A percentile compares a stretch with the other conserved stretches of the same genome.
Conservation (phyloP, 1,140 invertebrate species). For the Nautilus pompilius region DNA sequence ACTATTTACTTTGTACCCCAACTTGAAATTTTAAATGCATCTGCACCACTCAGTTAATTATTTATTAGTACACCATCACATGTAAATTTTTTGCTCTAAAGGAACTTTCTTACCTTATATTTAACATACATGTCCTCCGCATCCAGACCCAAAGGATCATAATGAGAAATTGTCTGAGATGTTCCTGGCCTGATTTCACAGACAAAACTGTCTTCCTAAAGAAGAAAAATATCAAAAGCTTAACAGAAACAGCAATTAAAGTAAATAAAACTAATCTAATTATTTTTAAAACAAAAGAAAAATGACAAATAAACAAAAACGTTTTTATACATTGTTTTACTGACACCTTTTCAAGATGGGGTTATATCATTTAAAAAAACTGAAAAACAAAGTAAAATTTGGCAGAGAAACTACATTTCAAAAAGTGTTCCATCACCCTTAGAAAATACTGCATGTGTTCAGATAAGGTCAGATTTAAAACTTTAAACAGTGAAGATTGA, state of each 20-base stretch:
- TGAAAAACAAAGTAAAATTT: no score
- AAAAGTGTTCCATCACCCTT: no score
- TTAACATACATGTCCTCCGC: constrained; percentile 90
- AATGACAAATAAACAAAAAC: no score
- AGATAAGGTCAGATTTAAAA: no score
- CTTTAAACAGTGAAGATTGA: no score
- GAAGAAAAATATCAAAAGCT: constrained; percentile 30
- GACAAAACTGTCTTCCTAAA: constrained; percentile 46
- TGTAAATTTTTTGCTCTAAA: neutral
- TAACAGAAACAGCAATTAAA: neutral
- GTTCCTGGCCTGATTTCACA: constrained; percentile 45
- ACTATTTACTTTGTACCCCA: neutral
- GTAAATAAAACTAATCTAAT: neutral
- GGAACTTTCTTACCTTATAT: constrained; percentile 71
- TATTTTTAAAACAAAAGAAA: neutral
- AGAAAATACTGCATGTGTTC: no score
- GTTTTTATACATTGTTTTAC: no score
- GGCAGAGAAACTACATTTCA: no score
- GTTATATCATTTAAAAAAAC: no score
- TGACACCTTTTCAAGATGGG: no score
- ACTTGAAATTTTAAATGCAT: neutral
- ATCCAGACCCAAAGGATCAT: constrained; percentile 72
- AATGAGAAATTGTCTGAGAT: constrained; percentile 31
- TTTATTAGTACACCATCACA: neutral
- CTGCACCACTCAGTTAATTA: neutral